Evolutionary conservation across 2,888 invertebrate genomes (phyloP), one percentile per base, ranked within the genome.

Genomic region (Drosophila paucipuncta): DNA sequence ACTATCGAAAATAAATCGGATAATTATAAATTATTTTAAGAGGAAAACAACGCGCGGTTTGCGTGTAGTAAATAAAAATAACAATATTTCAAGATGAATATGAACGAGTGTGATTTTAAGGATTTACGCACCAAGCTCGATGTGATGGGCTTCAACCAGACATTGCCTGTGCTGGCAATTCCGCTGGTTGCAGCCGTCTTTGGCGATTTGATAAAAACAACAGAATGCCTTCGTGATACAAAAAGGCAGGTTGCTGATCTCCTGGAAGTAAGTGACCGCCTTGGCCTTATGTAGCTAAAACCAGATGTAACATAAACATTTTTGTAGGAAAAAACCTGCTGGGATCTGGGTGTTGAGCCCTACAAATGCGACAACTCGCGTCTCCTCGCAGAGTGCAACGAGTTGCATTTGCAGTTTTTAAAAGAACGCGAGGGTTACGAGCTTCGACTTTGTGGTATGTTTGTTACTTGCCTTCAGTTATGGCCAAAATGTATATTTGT

Each of bases 171-270:
- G 18, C 97, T 98, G 76, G 96, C 96, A 53, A 94, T 98, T 49
- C 96, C 97, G 43, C 94, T 98, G 76, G 97, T 98, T 79, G 96
- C 97, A 93, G 95, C 95, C 90, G 93, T 98, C 69, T 94, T 98
- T 63, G 95, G 96, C 53, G 98, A 98, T 94, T 94, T 98, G 69
- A 94, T 98, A 73, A 96, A 97, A 92, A 98, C 98, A 11, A 98
- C 97, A n/a, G 96, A 97, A 82, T 97, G 96, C 91, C 94, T 98
- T 64, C 96, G 97, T 90, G 96, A 97, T 93, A 96, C 97, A 77
- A 98, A 98, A 94, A 95, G 95, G 73, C 94, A 97, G 82, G 95
- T 97, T 9, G 95, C 96, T 91, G 95, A 96, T 85, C 95, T 96
- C 61, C 92, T 95, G 39, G 95, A 96, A 94, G 96, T 96, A 85